These are phyloP conservation scores for Thunnus albacares DNA, from an alignment of 2,797 vertebrate species.

Conservation along the genomic window DNA sequence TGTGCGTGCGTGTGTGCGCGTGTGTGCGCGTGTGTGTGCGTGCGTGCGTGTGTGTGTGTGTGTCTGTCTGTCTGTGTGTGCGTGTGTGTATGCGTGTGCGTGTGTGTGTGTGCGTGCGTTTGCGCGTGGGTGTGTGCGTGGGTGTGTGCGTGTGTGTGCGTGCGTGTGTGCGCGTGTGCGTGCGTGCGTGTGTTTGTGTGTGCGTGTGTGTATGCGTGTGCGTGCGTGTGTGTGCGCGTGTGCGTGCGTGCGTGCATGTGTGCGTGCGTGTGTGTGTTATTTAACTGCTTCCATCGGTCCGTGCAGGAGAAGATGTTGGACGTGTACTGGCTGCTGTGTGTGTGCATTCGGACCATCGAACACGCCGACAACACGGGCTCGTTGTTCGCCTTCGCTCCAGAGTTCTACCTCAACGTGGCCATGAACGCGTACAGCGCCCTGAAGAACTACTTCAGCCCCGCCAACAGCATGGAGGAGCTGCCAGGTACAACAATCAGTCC, in stretches of 20 bases:
- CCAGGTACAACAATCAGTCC: slow-evolving; percentile 84
- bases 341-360: slow-evolving; percentile 94
- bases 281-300: not conserved
- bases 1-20: not conserved
- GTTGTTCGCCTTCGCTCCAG: slow-evolving; percentile 94
- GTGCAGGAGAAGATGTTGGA: slow-evolving; percentile 97
- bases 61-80: too few relatives aligned
- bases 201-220: too few relatives aligned
- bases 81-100: too few relatives aligned
- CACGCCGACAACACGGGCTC: slow-evolving; percentile 92
- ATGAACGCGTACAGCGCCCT: slow-evolving; percentile 99
- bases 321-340: slow-evolving; percentile 95
- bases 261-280: not conserved
- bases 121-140: too few relatives aligned
- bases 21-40: too few relatives aligned
- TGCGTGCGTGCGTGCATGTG: not conserved
- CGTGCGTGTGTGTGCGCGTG: too few relatives aligned
- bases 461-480: slow-evolving; percentile 96
- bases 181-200: not conserved
- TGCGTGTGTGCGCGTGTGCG: too few relatives aligned
- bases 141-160: not conserved
- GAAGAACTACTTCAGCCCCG: slow-evolving; percentile 98
- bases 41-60: not conserved
- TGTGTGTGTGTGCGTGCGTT: not conserved
- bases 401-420: slow-evolving; percentile 98